phyloP scores from a whole-genome alignment of 2,797 vertebrate species.

The Okamejei kenojei region DNA sequence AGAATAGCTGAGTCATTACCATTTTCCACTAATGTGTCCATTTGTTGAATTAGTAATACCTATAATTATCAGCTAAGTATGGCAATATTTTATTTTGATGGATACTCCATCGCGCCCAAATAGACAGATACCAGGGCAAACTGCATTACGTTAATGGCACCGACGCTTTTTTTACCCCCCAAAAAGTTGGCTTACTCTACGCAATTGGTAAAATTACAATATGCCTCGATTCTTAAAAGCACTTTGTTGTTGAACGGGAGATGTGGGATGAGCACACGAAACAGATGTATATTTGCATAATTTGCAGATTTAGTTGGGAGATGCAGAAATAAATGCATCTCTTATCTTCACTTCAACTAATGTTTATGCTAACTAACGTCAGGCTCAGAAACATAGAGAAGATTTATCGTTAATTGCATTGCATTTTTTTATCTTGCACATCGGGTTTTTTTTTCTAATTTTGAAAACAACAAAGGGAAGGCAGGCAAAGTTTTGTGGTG shows the following conservation, averaged over 20 bases:
- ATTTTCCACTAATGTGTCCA: conserved; percentile 21
- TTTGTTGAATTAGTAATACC: conserved; percentile 25
- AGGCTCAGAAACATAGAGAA: conserved; percentile 44
- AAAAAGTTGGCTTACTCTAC: conserved; percentile 36
- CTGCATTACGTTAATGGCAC: conserved; percentile 17
- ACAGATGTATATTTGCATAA: conserved; percentile 61
- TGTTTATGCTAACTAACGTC: conserved; percentile 50
- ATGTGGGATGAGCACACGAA: conserved; percentile 50
- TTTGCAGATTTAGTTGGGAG: conserved; percentile 51
- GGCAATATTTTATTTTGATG: conserved; percentile 15
- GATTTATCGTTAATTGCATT: conserved; percentile 31
- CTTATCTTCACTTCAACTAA: conserved; percentile 50
- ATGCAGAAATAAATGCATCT: conserved; percentile 51
- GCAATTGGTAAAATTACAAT: conserved; percentile 44
- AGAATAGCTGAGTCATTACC: not conserved
- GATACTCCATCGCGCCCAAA: conserved; percentile 29
- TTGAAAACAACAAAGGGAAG: not conserved
- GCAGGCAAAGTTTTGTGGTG: not conserved
- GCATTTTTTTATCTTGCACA: not conserved
- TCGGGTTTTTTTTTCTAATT: not conserved
- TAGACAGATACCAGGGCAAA: conserved; percentile 37
- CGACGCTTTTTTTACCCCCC: not conserved
- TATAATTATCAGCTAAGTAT: not conserved
- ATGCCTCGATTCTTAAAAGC: conserved; percentile 44
- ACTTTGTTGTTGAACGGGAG: conserved; percentile 47